Base-by-base conservation (phyloP, 1,140 invertebrate genomes). In the Nephila pilipes region DNA sequence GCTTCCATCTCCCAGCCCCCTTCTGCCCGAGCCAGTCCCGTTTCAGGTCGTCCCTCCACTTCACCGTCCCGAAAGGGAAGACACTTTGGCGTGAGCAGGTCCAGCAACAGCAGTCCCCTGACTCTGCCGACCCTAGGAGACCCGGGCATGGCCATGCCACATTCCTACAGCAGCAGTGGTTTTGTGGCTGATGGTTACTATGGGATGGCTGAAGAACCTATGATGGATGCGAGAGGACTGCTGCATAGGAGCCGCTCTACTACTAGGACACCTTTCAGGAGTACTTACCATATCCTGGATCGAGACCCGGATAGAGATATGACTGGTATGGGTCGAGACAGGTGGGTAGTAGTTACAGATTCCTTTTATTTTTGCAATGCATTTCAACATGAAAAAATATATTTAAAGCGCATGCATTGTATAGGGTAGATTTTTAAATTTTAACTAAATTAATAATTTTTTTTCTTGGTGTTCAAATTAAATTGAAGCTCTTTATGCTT, bases 231-330 rank as follows among this genome's bases (percentile, higher is more conserved):
- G 95, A 97, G 97, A 93, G 95, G 96, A 94, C 96, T 96, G 90
- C 96, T 97, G 93, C 96, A 96, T 94, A 96, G 96, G 58, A 96
- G 87, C 36, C 69, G 85, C 5, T 80, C 93, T 10, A 87, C 83
- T 12, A 92, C 89, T 14, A 83, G 80, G 38, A 58, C 96, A 93
- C 95, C 96, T 88, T 96, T 96, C 94, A 96, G 97, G 85, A 55
- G 75, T 38, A 94, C 94, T 38, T 98, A 98, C 95, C 97, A 97
- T 94, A 97, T 97, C 75, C 95, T 98, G 93, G 97, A 98, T 95
- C 96, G 97, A 55, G 95, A 96, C 87, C 97, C 87, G 25, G 91
- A 75, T 14, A 54, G 22, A 4, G 58, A 97, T 16, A 79, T 83
- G 22, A 58, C 38, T 25, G 38, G 79, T 32, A 90, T 93, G 94